Conservation (phyloP, 2,888 invertebrate species). For the Synanthedon andrenaeformis region DNA sequence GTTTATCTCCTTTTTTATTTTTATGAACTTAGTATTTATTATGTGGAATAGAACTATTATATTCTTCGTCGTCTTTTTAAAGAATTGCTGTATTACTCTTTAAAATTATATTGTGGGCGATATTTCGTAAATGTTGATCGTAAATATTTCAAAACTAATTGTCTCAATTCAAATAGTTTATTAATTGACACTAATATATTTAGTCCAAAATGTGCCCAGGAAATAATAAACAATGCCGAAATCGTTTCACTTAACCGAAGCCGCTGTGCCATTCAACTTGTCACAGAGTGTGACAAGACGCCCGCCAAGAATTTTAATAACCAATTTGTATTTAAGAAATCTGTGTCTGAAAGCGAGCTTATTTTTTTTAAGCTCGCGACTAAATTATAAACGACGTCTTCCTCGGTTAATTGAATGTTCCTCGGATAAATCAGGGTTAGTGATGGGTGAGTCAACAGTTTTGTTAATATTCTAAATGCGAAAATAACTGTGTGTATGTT, state of each 20-base stretch:
- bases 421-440: constrained; percentile 39
- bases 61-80: not conserved
- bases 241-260: not conserved
- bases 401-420: constrained; percentile 49
- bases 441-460: constrained; percentile 2
- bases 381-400: constrained; percentile 34
- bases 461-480: not conserved
- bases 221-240: not conserved
- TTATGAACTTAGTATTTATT: too few species aligned
- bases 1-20: too few species aligned
- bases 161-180: not conserved
- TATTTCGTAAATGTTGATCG: not conserved
- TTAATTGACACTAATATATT: not conserved
- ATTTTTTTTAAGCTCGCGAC: constrained; percentile 12
- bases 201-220: not conserved
- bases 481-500: not conserved
- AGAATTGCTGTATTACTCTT: not conserved
- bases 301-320: constrained; percentile 61
- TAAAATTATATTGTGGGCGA: not conserved
- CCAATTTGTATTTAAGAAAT: constrained; percentile 67
- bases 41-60: too few species aligned
- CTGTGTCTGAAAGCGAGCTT: constrained; percentile 15
- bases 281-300: constrained; percentile 18
- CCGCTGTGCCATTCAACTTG: constrained; percentile 8
- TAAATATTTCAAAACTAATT: too few species aligned